Base-by-base conservation (phyloP, 2,113 vertebrate species). In the Albula glossodonta region DNA sequence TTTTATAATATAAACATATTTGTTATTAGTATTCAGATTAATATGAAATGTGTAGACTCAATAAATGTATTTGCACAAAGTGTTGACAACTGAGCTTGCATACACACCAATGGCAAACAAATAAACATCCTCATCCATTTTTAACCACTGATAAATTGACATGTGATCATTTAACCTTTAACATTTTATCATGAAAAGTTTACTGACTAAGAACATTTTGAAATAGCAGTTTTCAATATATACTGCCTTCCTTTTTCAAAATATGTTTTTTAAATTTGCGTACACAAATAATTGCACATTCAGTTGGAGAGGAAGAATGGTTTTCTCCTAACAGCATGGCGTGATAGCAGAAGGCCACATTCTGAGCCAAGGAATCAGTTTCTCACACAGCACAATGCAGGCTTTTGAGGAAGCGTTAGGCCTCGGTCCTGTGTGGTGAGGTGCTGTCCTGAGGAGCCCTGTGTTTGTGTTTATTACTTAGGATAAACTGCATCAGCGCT, bases 341-440 rank as follows among this genome's bases (percentile, higher is more conserved):
- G 85, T 92, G 93, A 91, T 91, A 90, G 92, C 77, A 92, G 8
- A 88, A 88, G 89, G 88, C 91, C 93, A 94, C 93, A 93, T 96
- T 92, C 92, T 90, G 91, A 91, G 77, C 91, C 93, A 94, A 89
- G 93, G 94, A 95, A 86, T 86, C 81, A 83, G 81, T 83, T 83
- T 74, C 81, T 83, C 48, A 51, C 81, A 57, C 81, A 83, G 86
- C 57, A 70, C 56, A 83, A 83, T 86, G 83, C 83, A 86, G 86
- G 81, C 70, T 63, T 78, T 83, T 86, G 74, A 86, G 74, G 82
- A 10, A 3, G 19, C 70, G 51, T 13, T 70, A 86, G 63, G 82
- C 77, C 86, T 81, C 48, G 50, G 89, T 90, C 86, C 82, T 86
- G 87, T 90, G 86, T 84, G 90, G 92, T 84, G 81, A 53, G 85